Evolutionary conservation across 2,113 vertebrate genomes (phyloP).

Genomic region (Saimiri boliviensis): DNA sequence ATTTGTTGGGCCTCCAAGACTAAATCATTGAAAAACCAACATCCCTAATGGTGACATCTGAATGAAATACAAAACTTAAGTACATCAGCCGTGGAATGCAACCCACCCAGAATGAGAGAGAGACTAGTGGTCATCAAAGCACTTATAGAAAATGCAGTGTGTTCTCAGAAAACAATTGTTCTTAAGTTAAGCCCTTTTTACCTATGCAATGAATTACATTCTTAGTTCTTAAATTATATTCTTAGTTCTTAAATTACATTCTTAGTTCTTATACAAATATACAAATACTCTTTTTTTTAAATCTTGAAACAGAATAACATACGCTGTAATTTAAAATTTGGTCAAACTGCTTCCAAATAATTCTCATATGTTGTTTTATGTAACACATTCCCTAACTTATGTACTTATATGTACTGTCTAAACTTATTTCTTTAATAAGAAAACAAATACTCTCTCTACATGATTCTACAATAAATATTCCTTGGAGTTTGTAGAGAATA

Average conservation of each 20-base stretch:
- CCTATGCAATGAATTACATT: slow-evolving; percentile 36
- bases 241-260: background rate
- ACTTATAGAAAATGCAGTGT: slow-evolving; percentile 67
- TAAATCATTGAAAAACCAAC: slow-evolving; percentile 84
- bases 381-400: background rate
- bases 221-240: slow-evolving; percentile 5
- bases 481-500: slow-evolving; percentile 30
- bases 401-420: background rate
- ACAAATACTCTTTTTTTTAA: background rate
- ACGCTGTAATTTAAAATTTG: background rate
- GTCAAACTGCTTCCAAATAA: background rate
- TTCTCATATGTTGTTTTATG: background rate
- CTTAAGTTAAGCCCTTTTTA: slow-evolving; percentile 9
- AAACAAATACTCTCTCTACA: slow-evolving; percentile 12
- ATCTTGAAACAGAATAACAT: background rate
- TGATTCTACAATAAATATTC: slow-evolving; percentile 14
- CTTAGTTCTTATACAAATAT: background rate
- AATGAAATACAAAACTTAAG: slow-evolving; percentile 83
- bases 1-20: slow-evolving; percentile 84
- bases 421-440: slow-evolving; percentile 54
- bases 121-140: slow-evolving; percentile 78
- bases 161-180: slow-evolving; percentile 76
- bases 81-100: slow-evolving; percentile 82
- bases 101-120: slow-evolving; percentile 75
- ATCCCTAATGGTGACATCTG: slow-evolving; percentile 81